These are phyloP conservation scores for Gryllus longicercus DNA, from an alignment of 2,888 invertebrate genomes.

Conservation along the genomic window DNA sequence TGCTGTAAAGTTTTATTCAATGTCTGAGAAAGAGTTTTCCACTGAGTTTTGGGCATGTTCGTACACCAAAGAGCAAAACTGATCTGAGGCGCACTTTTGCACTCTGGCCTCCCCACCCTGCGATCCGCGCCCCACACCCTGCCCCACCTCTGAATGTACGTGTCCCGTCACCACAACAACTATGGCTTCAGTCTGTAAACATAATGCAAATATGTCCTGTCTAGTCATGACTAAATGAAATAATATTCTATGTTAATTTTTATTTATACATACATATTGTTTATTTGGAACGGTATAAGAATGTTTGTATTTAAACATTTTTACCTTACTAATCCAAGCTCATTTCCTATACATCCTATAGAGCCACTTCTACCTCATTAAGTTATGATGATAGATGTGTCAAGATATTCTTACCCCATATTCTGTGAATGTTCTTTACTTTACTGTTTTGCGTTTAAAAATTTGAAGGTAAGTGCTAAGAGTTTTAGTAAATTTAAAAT, in stretches of 20 bases:
- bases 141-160: background rate
- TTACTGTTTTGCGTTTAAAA: too few relatives aligned
- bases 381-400: too few relatives aligned
- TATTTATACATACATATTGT: background rate
- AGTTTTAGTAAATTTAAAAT: too few relatives aligned
- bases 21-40: too few relatives aligned
- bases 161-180: background rate
- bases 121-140: background rate
- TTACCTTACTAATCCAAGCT: too few relatives aligned
- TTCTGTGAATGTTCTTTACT: too few relatives aligned
- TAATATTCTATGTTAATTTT: constrained; percentile 17
- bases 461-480: too few relatives aligned
- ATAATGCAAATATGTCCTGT: background rate
- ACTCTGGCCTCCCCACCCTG: background rate
- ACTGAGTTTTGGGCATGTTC: too few relatives aligned
- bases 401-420: too few relatives aligned
- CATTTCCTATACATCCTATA: too few relatives aligned
- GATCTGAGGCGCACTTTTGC: background rate
- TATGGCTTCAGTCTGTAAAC: constrained; percentile 11
- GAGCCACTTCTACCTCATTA: too few relatives aligned
- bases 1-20: too few relatives aligned
- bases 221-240: constrained; percentile 8
- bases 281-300: background rate
- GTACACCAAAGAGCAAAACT: background rate
- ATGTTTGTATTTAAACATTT: background rate